A percentile compares a stretch with the other conserved stretches of the same genome.
phyloP scores from a whole-genome alignment of 2,888 invertebrate genomes.

The Stomorhina lunata region DNA sequence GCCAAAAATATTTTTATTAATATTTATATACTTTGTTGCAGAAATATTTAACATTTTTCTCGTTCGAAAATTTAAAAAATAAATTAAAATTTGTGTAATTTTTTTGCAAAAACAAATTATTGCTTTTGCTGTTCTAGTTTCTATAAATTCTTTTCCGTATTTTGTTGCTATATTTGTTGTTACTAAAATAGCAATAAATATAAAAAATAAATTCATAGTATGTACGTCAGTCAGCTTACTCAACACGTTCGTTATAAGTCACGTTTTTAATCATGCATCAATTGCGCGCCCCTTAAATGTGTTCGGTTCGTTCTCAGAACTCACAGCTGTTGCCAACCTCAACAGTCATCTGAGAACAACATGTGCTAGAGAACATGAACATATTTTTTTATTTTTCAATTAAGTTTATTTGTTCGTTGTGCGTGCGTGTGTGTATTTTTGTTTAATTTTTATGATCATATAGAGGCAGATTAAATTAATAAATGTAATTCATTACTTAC shows the following conservation, averaged over 20 bases:
- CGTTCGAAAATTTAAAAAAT: too few relatives aligned
- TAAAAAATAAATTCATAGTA: not conserved
- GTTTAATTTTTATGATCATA: constrained; percentile 5
- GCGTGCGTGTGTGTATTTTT: not conserved
- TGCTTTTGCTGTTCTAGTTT: not conserved
- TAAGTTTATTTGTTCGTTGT: not conserved
- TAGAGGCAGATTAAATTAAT: too few relatives aligned
- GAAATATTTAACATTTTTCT: too few relatives aligned
- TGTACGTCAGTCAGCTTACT: constrained; percentile 24
- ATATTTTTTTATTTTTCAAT: not conserved
- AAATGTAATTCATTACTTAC: too few relatives aligned
- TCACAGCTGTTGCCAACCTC: constrained; percentile 37
- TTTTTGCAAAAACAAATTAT: not conserved
- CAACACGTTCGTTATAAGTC: constrained; percentile 47
- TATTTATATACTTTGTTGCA: too few relatives aligned
- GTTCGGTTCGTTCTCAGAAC: not conserved
- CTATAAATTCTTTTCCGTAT: constrained; percentile 27
- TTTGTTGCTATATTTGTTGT: not conserved
- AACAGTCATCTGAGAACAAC: constrained; percentile 29
- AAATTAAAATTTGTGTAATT: too few relatives aligned
- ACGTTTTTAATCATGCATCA: constrained; percentile 59
- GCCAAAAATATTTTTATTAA: too few relatives aligned
- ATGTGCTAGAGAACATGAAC: constrained; percentile 38
- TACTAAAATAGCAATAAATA: constrained; percentile 17
- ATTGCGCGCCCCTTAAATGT: constrained; percentile 9